These are phyloP conservation scores for Heterochromis multidens DNA, from an alignment of 2,113 vertebrate genomes.

Conservation along the genomic window DNA sequence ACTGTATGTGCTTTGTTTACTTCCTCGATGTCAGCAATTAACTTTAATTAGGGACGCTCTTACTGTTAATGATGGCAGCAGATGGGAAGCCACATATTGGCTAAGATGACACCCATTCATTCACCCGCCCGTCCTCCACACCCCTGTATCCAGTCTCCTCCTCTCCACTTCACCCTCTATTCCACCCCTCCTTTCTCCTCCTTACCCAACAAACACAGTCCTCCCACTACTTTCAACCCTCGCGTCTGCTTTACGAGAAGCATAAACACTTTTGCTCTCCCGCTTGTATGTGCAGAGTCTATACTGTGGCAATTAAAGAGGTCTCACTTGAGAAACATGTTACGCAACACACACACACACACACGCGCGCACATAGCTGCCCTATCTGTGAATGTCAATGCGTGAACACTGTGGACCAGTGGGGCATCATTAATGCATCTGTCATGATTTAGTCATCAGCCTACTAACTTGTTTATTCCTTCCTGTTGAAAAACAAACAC, in stretches of 20 bases:
- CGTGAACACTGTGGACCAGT: conserved; percentile 31
- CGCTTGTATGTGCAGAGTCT: neutral
- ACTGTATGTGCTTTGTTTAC: conserved; percentile 46
- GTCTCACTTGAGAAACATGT: neutral
- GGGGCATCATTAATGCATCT: conserved; percentile 58
- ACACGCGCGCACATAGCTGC: neutral
- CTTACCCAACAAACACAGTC: neutral
- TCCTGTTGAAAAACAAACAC: conserved; percentile 21
- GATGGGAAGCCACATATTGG: conserved; percentile 52
- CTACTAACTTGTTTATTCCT: conserved; percentile 61
- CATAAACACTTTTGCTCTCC: neutral
- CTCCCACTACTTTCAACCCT: neutral
- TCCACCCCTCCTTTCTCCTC: neutral
- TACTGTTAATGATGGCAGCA: conserved; percentile 68
- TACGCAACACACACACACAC: conserved; percentile 4
- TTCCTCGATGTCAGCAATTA: conserved; percentile 58
- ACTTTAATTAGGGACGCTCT: conserved; percentile 58
- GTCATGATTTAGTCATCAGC: conserved; percentile 61
- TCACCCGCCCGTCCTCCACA: conserved; percentile 14
- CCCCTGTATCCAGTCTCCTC: neutral
- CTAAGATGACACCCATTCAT: conserved; percentile 33
- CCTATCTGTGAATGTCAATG: conserved; percentile 64
- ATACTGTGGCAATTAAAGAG: conserved; percentile 15
- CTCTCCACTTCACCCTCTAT: neutral
- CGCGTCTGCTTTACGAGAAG: neutral